Evolutionary conservation across 1,140 invertebrate species (phyloP), one percentile per base, ranked within the genome.

Genomic region (Danaus plexippus): DNA sequence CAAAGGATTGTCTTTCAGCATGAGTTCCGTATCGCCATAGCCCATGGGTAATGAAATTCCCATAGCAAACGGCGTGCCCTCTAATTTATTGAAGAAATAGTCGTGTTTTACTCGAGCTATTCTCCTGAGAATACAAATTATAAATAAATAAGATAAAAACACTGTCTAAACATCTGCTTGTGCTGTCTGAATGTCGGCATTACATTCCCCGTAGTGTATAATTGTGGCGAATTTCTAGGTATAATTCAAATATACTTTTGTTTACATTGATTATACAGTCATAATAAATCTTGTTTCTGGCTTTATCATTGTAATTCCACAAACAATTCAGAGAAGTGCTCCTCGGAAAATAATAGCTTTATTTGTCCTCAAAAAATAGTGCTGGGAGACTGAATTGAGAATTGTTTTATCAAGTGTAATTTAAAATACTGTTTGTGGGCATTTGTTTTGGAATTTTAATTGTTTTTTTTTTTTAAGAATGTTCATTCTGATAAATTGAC

Each of bases 41-140:
- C 85, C 89, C 66, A 93, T 90, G 0, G 96, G 95, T 55, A 97
- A 80, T 1, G 93, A 94, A n/a, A 88, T 87, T 4, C 92, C 94
- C 61, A 97, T 89, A 11, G 94, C 93, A 79, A 98, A 98, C 0
- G 96, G 96, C 1, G 96, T 97, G 13, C 92, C 91, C 1, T 90
- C 89, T 40, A 98, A 77, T 22, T 93, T 92, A 4, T 92, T 91
- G 80, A 92, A 96, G 87, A 93, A 97, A 77, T 96, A 97, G 78
- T 94, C 91, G 66, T 96, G 93, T 57, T 89, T 90, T 69, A 96
- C 92, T 47, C 93, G 89, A 2, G 92, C 91, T 11, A 96, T 93
- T 47, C 96, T 89, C 82, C 92, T 92, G 90, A n/a, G 51, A 71
- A 57, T 12, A 54, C 47, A 54, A 42, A 52, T 6, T 32, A 32